These are phyloP conservation scores for Mayetiola destructor DNA, from an alignment of 2,888 invertebrate genomes.

Conservation along the genomic window DNA sequence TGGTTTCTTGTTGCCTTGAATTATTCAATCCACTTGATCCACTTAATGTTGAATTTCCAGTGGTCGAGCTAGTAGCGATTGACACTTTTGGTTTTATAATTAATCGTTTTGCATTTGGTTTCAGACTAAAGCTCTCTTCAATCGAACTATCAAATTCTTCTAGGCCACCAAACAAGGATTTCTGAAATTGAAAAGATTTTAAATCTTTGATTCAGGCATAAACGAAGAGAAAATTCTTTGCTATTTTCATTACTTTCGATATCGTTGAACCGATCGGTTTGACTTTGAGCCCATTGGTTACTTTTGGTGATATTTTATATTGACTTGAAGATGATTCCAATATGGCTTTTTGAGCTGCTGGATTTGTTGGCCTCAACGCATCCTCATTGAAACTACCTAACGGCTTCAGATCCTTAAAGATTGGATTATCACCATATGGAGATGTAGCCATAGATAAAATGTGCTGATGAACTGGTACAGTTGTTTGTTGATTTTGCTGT, in stretches of 20 bases:
- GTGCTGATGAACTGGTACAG: conserved; percentile 49
- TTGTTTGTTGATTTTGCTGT: conserved; percentile 24
- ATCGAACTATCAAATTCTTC: conserved; percentile 61
- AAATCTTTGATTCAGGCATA: too few relatives aligned
- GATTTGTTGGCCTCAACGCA: conserved; percentile 55
- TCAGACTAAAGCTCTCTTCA: conserved; percentile 42
- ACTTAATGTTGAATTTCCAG: not conserved
- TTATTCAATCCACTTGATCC: too few relatives aligned
- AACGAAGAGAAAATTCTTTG: not conserved
- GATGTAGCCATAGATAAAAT: conserved; percentile 59
- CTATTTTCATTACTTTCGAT: conserved; percentile 19
- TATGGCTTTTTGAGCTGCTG: conserved; percentile 51
- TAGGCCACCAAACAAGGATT: conserved; percentile 72
- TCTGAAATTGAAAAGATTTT: conserved; percentile 40
- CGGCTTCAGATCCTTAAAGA: conserved; percentile 56
- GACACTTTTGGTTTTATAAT: conserved; percentile 45
- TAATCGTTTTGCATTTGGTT: conserved; percentile 56
- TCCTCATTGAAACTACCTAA: conserved; percentile 44
- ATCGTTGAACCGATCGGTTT: conserved; percentile 11
- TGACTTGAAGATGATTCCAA: conserved; percentile 37
- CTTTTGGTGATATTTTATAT: conserved; percentile 44
- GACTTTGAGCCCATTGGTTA: conserved; percentile 24
- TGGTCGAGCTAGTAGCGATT: conserved; percentile 8
- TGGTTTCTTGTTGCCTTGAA: not conserved
- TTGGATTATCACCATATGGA: conserved; percentile 77